Evolutionary conservation across 1,140 invertebrate species (phyloP).

Genomic region (Atta cephalotes): DNA sequence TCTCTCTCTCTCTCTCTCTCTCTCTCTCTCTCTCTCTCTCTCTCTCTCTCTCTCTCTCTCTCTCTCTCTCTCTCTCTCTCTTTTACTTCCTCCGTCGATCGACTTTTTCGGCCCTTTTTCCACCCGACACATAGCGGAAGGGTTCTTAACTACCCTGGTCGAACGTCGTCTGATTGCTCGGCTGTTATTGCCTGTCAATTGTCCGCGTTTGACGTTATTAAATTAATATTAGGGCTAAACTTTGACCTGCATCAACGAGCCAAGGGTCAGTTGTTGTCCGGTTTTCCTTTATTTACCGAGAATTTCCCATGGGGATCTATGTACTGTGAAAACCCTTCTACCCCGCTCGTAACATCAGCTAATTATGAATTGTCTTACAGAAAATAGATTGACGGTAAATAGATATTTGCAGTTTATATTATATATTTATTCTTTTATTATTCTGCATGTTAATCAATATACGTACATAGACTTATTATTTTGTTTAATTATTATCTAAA

Average conservation of each 20-base stretch:
- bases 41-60: not conserved
- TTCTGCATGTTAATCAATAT: not conserved
- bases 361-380: slow-evolving; percentile 20
- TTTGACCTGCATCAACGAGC: slow-evolving; percentile 34
- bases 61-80: slow-evolving; percentile 38
- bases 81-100: slow-evolving; percentile 51
- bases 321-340: slow-evolving; percentile 58
- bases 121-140: slow-evolving; percentile 67
- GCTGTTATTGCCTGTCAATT: slow-evolving; percentile 86
- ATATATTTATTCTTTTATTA: not conserved
- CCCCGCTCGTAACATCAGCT: slow-evolving; percentile 28
- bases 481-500: not conserved
- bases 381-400: slow-evolving; percentile 29
- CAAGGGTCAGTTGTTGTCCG: slow-evolving; percentile 74
- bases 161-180: slow-evolving; percentile 81
- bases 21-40: too few relatives aligned
- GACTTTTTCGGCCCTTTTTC: slow-evolving; percentile 68
- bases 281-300: slow-evolving; percentile 80
- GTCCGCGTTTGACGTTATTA: slow-evolving; percentile 84
- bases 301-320: slow-evolving; percentile 80
- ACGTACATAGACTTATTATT: not conserved
- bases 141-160: slow-evolving; percentile 75
- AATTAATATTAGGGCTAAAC: slow-evolving; percentile 84
- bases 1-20: too few relatives aligned
- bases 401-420: slow-evolving; percentile 13